Base-by-base conservation (phyloP, 2,113 vertebrate genomes). In the Sprattus sprattus region DNA sequence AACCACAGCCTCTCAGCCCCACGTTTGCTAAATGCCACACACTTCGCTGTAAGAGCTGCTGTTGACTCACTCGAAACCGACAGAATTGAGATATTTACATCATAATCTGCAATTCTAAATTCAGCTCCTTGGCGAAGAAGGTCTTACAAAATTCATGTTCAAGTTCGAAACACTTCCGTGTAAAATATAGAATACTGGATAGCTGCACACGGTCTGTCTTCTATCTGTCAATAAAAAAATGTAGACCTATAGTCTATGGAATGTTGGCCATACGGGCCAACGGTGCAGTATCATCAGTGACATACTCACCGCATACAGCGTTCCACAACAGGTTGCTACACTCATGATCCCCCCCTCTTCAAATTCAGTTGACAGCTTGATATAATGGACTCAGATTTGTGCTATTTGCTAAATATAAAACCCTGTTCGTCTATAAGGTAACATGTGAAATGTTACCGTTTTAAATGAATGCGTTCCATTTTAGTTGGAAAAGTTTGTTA, bases 11-110 rank as follows among this genome's bases (percentile, higher is more conserved):
- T 86, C 71, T 44, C 71, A 78, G 71, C 13, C 28, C 84, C 75
- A 80, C 83, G 87, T 57, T 86, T 81, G 80, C 75, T 67, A 88
- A 81, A 89, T 88, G 89, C 89, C 87, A 86, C 89, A 88, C 86
- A 86, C 22, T 20, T 64, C 81, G 49, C 64, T 71, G 71, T 84
- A 25, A 60, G 32, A 83, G 83, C 86, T 39, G 82, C 82, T 83
- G 81, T 83, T 88, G 64, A 85, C 81, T 25, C 87, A 81, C 52
- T 89, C 87, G 39, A 88, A 57, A 85, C 39, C 67, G 84, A 84
- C 81, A 57, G 85, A 85, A 82, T 45, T 50, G 47, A 83, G 71
- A 82, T 85, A 78, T 86, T 60, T 82, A 45, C 83, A 85, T 82
- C 49, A 45, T 88, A 49, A 57, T 57, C 28, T 81, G 44, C 47